These are phyloP conservation scores for Mellilla xanthometata DNA, from an alignment of 2,888 invertebrate species.

Conservation along the genomic window DNA sequence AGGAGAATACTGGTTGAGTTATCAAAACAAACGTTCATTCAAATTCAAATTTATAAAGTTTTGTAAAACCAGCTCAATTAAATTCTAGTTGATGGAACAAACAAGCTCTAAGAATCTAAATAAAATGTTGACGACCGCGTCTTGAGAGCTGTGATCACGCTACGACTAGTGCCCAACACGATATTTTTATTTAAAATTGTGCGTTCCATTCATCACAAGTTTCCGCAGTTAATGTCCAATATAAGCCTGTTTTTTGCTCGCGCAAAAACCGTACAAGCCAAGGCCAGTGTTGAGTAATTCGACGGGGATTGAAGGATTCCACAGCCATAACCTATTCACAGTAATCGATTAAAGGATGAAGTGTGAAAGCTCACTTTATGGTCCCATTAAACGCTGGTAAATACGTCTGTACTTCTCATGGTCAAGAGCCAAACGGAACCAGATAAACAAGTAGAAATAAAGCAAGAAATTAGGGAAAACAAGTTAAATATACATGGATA, in stretches of 20 bases:
- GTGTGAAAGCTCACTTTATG: slow-evolving; percentile 25
- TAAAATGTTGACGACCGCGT: neutral
- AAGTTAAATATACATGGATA: no score
- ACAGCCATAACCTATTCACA: slow-evolving; percentile 19
- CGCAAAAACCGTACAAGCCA: slow-evolving; percentile 24
- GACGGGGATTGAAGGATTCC: slow-evolving; percentile 21
- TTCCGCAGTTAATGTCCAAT: slow-evolving; percentile 22
- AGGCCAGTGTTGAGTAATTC: slow-evolving; percentile 18
- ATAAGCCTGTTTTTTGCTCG: slow-evolving; percentile 21
- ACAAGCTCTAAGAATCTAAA: neutral
- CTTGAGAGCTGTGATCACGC: neutral
- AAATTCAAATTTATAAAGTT: no score
- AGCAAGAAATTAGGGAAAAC: no score
- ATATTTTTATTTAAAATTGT: slow-evolving; percentile 9
- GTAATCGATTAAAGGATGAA: slow-evolving; percentile 29
- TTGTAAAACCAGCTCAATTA: no score
- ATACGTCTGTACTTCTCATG: slow-evolving; percentile 1
- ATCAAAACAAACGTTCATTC: no score
- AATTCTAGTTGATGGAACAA: no score
- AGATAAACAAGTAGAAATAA: no score
- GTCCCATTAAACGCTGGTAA: slow-evolving; percentile 14
- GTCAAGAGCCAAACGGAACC: no score
- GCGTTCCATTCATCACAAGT: slow-evolving; percentile 26
- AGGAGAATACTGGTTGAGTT: no score
- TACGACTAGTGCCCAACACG: slow-evolving; percentile 3